Percentiles rank a stretch among this genome's conserved stretches.
Conservation (phyloP, 1,140 invertebrate genomes). For the Drosophila fuyamai region DNA sequence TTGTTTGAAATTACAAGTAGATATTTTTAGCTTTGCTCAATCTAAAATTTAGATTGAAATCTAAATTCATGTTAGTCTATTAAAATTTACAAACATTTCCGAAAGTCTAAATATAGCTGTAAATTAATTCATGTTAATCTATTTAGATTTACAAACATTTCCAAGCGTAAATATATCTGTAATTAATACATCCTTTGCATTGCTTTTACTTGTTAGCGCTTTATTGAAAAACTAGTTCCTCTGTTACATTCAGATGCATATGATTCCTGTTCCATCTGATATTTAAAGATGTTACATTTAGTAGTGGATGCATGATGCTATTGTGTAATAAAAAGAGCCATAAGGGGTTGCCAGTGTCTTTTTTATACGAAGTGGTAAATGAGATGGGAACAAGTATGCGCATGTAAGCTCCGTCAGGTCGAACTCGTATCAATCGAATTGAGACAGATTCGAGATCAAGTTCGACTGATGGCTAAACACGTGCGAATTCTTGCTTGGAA, state of each 20-base stretch:
- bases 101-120: background rate
- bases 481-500: conserved; percentile 4
- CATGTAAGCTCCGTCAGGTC: background rate
- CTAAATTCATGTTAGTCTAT: background rate
- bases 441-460: background rate
- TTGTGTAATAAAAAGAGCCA: background rate
- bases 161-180: background rate
- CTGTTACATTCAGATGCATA: conserved; percentile 8
- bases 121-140: background rate
- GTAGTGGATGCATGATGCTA: background rate
- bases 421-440: background rate
- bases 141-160: background rate
- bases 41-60: background rate
- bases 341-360: background rate
- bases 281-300: background rate
- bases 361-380: background rate
- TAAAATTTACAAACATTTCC: background rate
- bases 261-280: background rate
- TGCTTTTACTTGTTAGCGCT: conserved; percentile 3
- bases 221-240: conserved; percentile 30
- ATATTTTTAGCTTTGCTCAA: conserved; percentile 5
- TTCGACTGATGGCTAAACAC: background rate
- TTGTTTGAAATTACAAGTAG: background rate
- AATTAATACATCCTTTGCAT: background rate
- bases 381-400: background rate